A percentile compares a stretch with the other conserved stretches of the same genome.
These are phyloP conservation scores for Phoeniculus purpureus DNA, from an alignment of 2,797 vertebrate genomes.

Conservation along the genomic window DNA sequence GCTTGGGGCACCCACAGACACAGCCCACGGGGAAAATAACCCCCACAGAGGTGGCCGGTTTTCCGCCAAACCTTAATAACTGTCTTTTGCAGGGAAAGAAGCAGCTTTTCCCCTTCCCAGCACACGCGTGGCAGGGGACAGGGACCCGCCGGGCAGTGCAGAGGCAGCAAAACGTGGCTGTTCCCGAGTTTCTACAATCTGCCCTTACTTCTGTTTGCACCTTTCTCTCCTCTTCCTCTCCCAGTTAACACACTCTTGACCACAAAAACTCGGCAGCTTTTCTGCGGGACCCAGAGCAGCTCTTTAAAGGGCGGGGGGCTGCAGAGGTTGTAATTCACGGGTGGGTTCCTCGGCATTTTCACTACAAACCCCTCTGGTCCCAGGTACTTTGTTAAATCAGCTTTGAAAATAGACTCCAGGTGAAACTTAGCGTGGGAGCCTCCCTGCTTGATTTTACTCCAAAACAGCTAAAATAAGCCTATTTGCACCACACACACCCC, in stretches of 20 bases:
- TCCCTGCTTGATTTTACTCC: background rate
- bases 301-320: background rate
- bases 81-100: too few species aligned
- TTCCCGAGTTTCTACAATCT: background rate
- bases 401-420: background rate
- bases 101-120: background rate
- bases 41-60: background rate
- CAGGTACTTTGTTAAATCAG: background rate
- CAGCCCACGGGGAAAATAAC: accelerated
- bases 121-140: background rate
- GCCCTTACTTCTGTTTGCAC: background rate
- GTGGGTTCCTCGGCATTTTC: background rate
- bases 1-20: background rate
- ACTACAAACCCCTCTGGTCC: accelerated
- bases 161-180: accelerated
- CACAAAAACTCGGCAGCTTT: background rate
- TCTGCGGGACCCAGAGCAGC: background rate
- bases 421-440: background rate
- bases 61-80: accelerated
- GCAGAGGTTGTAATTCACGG: background rate
- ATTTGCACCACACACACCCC: too few species aligned
- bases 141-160: background rate
- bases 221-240: background rate
- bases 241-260: background rate
- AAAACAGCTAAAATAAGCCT: background rate